These are phyloP conservation scores for Nephotettix cincticeps DNA, from an alignment of 1,140 invertebrate species.

Conservation along the genomic window DNA sequence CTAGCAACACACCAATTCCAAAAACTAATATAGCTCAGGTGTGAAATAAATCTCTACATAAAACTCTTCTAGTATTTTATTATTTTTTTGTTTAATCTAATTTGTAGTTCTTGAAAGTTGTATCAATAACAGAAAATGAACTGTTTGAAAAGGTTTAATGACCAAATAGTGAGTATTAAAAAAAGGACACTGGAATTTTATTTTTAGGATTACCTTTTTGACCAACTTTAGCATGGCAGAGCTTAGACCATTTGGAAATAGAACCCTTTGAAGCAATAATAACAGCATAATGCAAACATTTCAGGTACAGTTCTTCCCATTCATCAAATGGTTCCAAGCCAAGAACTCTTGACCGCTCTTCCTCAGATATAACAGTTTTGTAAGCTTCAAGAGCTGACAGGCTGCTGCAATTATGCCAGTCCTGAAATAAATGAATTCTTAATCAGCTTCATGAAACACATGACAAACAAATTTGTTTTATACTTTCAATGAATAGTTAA, in stretches of 20 bases:
- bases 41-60: no score
- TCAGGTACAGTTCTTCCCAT: slow-evolving; percentile 56
- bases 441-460: not conserved
- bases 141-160: no score
- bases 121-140: no score
- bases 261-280: slow-evolving; percentile 36
- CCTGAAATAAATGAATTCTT: slow-evolving; percentile 44
- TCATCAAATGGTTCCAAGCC: slow-evolving; percentile 57
- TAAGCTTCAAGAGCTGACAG: slow-evolving; percentile 52
- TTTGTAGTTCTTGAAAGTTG: no score
- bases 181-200: no score
- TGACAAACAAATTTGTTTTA: not conserved
- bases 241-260: not conserved
- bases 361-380: slow-evolving; percentile 38
- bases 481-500: not conserved
- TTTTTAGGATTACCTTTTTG: no score
- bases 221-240: no score
- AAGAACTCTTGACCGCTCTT: slow-evolving; percentile 47
- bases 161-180: no score
- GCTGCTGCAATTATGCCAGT: slow-evolving; percentile 46
- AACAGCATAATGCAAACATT: slow-evolving; percentile 55
- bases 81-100: no score
- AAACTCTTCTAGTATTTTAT: no score
- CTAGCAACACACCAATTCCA: no score
- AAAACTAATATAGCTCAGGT: no score